Evolutionary conservation across 2,113 vertebrate genomes (phyloP).

Genomic region (Pitta sordida): DNA sequence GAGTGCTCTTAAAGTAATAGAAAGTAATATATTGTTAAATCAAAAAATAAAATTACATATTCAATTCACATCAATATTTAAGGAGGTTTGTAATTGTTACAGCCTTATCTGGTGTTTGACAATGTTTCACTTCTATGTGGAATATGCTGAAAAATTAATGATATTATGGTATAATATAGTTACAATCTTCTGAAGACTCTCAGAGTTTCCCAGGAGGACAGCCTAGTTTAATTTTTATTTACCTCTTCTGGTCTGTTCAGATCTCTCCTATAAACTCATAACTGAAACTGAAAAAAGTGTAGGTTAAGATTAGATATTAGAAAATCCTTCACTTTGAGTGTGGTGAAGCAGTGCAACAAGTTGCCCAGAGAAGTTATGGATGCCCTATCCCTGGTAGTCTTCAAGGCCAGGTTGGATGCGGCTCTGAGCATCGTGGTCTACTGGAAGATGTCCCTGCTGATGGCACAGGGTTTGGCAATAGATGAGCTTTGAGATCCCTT

Average conservation of each 20-base stretch:
- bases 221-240: neutral
- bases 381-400: neutral
- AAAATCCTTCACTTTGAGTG: neutral
- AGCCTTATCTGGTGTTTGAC: neutral
- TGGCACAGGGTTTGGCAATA: neutral
- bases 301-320: neutral
- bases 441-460: neutral
- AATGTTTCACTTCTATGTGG: neutral
- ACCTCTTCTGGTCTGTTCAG: neutral
- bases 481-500: neutral
- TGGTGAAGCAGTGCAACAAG: neutral
- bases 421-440: neutral
- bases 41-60: neutral
- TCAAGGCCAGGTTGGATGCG: neutral
- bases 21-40: neutral
- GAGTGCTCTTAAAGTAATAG: neutral
- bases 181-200: neutral
- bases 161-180: neutral
- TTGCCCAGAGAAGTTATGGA: neutral
- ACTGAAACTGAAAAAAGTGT: neutral
- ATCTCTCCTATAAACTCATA: neutral
- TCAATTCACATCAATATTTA: slow-evolving; percentile 17
- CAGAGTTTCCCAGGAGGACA: neutral
- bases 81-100: neutral
- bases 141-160: neutral